Percentiles rank a stretch among this genome's conserved stretches.
phyloP scores from a whole-genome alignment of 2,797 vertebrate species.

The Sebastes kiyomatsui region DNA sequence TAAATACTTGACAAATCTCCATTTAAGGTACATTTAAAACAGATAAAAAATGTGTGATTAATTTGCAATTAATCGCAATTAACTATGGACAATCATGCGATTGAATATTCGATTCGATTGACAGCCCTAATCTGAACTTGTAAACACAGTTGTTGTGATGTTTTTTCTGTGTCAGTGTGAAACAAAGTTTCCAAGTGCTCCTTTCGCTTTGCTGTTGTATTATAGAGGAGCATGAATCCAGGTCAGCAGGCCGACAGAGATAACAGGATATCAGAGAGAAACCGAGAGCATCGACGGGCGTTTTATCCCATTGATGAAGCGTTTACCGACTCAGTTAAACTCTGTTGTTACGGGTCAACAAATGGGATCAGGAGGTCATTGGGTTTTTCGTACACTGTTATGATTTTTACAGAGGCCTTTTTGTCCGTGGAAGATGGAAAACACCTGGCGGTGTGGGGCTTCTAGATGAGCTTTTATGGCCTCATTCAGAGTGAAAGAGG shows the following conservation, averaged over 20 bases:
- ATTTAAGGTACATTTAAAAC: too few species aligned
- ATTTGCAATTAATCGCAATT: too few species aligned
- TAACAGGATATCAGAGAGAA: conserved; percentile 34
- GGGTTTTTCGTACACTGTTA: not conserved
- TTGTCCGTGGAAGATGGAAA: conserved; percentile 23
- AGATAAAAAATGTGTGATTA: too few species aligned
- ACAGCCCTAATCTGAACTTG: too few species aligned
- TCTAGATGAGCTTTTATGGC: conserved; percentile 34
- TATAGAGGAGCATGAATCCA: conserved; percentile 32
- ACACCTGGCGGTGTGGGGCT: not conserved
- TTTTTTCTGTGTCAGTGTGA: not conserved
- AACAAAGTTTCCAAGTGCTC: not conserved
- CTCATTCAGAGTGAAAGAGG: conserved; percentile 26
- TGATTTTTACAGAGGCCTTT: conserved; percentile 32
- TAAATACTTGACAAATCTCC: too few species aligned
- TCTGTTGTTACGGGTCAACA: conserved; percentile 38
- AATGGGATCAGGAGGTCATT: conserved; percentile 42
- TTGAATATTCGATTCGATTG: too few species aligned
- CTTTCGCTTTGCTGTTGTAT: not conserved
- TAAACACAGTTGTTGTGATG: not conserved
- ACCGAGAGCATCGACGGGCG: not conserved
- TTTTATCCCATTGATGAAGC: conserved; percentile 30
- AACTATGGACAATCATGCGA: too few species aligned
- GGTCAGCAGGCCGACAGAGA: conserved; percentile 38
- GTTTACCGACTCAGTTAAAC: conserved; percentile 20